A percentile compares a stretch with the other conserved stretches of the same genome.
Evolutionary conservation across 2,797 vertebrate species (phyloP).

Genomic region (Megaceryle alcyon): DNA sequence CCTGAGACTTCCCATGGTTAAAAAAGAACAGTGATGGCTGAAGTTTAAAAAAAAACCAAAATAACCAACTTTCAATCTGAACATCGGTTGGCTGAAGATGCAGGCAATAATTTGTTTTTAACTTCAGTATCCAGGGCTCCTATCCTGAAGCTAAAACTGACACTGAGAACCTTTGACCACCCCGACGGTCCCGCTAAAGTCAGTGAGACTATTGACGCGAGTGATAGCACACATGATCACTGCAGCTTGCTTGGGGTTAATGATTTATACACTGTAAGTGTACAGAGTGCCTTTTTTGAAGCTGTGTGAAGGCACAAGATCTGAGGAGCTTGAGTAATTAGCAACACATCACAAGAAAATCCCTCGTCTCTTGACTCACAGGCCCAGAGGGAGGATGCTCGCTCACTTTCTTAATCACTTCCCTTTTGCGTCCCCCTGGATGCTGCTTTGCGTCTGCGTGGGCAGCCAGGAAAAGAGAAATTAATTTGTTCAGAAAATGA

Average conservation of each 20-base stretch:
- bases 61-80: background rate
- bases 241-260: background rate
- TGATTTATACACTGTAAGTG: background rate
- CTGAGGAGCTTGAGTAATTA: background rate
- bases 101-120: background rate
- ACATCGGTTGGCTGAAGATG: background rate
- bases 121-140: background rate
- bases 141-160: background rate
- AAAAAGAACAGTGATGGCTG: background rate
- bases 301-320: background rate
- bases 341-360: background rate
- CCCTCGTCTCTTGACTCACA: background rate
- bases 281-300: background rate
- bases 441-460: background rate
- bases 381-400: rapidly evolving
- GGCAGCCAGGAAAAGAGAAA: background rate
- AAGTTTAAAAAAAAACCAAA: background rate
- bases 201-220: background rate
- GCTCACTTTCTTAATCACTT: background rate
- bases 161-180: background rate
- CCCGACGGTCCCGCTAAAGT: background rate
- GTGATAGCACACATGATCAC: background rate
- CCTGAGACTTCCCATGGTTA: background rate
- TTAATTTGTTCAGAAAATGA: background rate
- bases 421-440: background rate